Evolutionary conservation across 2,888 invertebrate species (phyloP).

Genomic region (Oasisia sp.): DNA sequence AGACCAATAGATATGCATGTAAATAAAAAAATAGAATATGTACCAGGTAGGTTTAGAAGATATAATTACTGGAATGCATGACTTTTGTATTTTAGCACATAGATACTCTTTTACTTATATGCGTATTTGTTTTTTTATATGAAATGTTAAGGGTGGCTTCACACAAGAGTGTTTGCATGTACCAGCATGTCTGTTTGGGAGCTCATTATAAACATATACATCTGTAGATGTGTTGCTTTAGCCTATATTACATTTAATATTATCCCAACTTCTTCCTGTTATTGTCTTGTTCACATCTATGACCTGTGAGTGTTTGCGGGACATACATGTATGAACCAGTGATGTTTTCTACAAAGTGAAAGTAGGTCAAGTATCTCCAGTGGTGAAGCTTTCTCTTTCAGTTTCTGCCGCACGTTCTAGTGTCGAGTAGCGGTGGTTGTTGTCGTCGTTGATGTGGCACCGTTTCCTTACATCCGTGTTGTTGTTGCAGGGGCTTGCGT

Average conservation of each 20-base stretch:
- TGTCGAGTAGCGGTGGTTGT: neutral
- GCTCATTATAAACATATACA: neutral
- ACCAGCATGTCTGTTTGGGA: neutral
- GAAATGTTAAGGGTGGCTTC: neutral
- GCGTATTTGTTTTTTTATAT: neutral
- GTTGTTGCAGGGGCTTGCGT: neutral
- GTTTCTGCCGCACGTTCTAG: neutral
- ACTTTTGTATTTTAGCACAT: neutral
- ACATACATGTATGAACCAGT: neutral
- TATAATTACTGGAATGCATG: neutral
- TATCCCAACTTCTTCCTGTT: neutral
- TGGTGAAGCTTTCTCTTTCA: neutral
- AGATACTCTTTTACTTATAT: neutral
- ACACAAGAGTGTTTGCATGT: neutral
- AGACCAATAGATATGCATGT: neutral
- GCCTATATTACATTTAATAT: neutral
- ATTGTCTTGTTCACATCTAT: neutral
- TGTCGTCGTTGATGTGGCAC: neutral
- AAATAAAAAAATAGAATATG: neutral
- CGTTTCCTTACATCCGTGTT: neutral
- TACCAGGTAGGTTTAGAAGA: no score
- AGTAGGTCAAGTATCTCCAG: neutral
- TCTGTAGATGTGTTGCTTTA: neutral
- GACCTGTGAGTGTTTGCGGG: neutral
- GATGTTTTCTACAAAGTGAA: conserved; percentile 6